Evolutionary conservation across 2,797 vertebrate genomes (phyloP).

Genomic region (Chiloscyllium punctatum): DNA sequence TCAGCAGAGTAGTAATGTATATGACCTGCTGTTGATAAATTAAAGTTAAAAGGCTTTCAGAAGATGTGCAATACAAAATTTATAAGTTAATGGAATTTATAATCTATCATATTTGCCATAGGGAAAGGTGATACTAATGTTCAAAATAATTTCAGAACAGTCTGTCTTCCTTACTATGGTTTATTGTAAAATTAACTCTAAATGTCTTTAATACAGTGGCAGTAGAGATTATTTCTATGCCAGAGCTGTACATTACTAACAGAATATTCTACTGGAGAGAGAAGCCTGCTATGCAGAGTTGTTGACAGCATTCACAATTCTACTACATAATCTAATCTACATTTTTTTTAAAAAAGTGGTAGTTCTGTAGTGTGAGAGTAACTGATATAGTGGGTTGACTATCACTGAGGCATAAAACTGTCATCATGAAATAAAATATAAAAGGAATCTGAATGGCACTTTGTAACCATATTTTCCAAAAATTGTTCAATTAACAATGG

Average conservation of each 20-base stretch:
- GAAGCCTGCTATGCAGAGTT: background rate
- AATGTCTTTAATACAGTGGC: background rate
- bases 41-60: conserved; percentile 26
- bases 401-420: conserved; percentile 19
- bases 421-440: background rate
- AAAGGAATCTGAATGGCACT: background rate
- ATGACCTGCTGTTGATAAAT: conserved; percentile 28
- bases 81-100: conserved; percentile 37
- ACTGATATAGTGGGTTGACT: background rate
- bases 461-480: background rate
- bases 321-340: background rate
- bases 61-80: conserved; percentile 36
- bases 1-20: background rate
- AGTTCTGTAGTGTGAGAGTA: background rate
- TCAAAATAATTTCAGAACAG: background rate
- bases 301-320: background rate
- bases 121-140: conserved; percentile 14
- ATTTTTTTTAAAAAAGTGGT: background rate
- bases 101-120: conserved; percentile 11
- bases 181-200: conserved; percentile 17
- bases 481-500: background rate
- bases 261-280: background rate
- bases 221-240: background rate
- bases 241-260: background rate
- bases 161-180: background rate